These are phyloP conservation scores for Drosophila bunnanda DNA, from an alignment of 2,888 invertebrate genomes.

Conservation along the genomic window DNA sequence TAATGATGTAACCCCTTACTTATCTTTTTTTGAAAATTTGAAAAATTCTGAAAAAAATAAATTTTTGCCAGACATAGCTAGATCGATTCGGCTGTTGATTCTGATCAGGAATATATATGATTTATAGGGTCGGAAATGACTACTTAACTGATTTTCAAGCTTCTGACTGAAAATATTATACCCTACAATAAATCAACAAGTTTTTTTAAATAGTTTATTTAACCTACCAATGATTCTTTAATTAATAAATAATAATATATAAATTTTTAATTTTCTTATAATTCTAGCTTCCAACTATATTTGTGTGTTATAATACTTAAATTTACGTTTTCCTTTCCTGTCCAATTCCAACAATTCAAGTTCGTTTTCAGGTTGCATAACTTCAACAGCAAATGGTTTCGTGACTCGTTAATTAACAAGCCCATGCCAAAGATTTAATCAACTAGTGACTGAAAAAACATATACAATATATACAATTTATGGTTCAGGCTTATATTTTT, in stretches of 20 bases:
- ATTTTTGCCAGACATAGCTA: no score
- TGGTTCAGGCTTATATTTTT: constrained; percentile 3
- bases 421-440: constrained; percentile 24
- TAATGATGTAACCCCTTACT: no score
- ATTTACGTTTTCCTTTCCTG: background rate
- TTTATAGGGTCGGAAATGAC: no score
- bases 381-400: background rate
- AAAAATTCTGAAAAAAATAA: no score
- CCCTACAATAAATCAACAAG: no score
- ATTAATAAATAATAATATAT: no score
- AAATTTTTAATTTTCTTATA: background rate
- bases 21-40: no score
- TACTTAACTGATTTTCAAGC: no score
- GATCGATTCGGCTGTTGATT: no score
- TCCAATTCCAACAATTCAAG: background rate
- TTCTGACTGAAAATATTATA: no score
- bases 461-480: background rate
- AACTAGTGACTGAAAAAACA: background rate
- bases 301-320: background rate
- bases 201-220: background rate
- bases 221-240: background rate
- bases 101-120: no score
- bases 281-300: background rate
- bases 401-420: constrained; percentile 23
- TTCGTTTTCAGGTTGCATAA: constrained; percentile 22